Evolutionary conservation across 2,888 invertebrate genomes (phyloP).

Genomic region (Pherbina coryleti): DNA sequence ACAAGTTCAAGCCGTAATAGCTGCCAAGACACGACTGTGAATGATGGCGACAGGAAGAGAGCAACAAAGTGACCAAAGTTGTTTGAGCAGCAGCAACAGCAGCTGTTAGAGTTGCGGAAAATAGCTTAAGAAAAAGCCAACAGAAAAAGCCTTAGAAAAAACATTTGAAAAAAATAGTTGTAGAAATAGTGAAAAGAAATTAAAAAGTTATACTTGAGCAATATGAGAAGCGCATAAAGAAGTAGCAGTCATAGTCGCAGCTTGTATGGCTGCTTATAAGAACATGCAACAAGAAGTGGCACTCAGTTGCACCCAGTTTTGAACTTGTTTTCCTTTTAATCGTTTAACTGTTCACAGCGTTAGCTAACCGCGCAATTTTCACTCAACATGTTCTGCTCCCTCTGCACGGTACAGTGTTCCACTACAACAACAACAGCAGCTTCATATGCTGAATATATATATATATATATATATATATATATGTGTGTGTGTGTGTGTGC

Average conservation of each 20-base stretch:
- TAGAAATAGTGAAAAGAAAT: background rate
- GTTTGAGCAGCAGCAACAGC: background rate
- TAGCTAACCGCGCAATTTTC: no score
- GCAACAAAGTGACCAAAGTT: background rate
- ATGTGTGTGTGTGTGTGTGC: no score
- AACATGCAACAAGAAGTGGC: background rate
- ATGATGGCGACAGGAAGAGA: background rate
- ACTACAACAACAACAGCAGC: no score
- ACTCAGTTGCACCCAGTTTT: conserved; percentile 14
- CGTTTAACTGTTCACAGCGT: conserved; percentile 24
- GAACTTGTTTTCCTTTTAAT: conserved; percentile 31
- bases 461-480: no score
- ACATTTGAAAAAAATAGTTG: no score
- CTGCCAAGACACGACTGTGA: no score
- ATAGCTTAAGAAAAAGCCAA: background rate
- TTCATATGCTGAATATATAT: no score
- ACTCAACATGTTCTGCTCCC: no score
- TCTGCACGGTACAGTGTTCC: no score
- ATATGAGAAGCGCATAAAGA: background rate
- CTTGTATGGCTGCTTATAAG: background rate
- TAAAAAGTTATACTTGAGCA: background rate
- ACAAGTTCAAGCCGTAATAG: no score
- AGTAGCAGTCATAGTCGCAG: background rate
- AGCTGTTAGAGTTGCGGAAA: background rate
- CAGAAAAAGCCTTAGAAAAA: background rate